Evolutionary conservation across 2,797 vertebrate species (phyloP), one percentile per base, ranked within the genome.

Genomic region (Premnoplex brunnescens): DNA sequence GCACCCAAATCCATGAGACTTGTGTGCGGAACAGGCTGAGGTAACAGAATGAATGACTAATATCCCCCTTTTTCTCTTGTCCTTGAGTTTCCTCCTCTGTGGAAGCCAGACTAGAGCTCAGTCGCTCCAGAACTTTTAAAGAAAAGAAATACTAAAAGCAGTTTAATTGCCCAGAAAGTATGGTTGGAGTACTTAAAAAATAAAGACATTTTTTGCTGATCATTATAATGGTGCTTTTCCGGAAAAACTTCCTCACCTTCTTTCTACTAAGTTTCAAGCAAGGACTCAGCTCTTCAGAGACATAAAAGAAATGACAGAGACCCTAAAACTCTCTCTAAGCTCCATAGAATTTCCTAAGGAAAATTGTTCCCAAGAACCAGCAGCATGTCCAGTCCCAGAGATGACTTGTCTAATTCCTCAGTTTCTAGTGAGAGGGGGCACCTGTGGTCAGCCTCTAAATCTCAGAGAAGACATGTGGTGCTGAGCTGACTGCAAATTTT

Each of bases 11-110:
- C 93, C 74, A 46, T 13, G 39, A 85, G 64, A 36, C 34, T 71
- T 74, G 24, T 80, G 56, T 88, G 59, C 10, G 2, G 79, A 95
- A 63, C 24, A 44, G 51, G 39, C 85, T 94, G 89, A 88, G 58
- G 73, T 81, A 95, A 54, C 69, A 93, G 72, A 37, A 30, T 78
- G 39, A 69, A 83, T 94, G 91, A 91, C 89, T 95, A 96, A 93
- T 86, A 91, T 22, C 34, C 34, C 93, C 59, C 60, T 88, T 85
- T 92, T 83, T 55, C 84, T 93, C 79, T 54, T 80, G 43, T 74
- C 73, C 89, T 89, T 83, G 82, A 91, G n/a, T 90, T 96, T 96
- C 71, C 59, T 52, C 56, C 22, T 4, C 59, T 82, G 26, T 78
- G 36, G 34, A 86, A 85, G 48, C 48, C 55, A 88, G n/a, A 46